A percentile compares a stretch with the other conserved stretches of the same genome.
Evolutionary conservation across 2,888 invertebrate species (phyloP).

Genomic region (Octodonta nipae): DNA sequence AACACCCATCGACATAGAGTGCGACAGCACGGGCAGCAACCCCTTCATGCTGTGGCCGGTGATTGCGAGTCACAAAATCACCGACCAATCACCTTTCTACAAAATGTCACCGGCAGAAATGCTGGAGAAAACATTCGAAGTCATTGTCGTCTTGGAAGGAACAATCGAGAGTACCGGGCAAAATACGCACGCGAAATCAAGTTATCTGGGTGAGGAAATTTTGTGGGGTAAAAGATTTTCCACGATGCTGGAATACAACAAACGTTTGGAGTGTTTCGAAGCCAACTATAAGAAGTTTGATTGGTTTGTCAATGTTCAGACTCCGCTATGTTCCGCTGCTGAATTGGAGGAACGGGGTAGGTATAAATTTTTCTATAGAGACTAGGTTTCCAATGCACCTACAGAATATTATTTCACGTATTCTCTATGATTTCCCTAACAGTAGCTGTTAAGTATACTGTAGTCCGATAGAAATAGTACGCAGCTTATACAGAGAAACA

Average conservation of each 20-base stretch:
- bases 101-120: constrained; percentile 78
- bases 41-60: constrained; percentile 94
- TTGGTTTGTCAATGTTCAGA: constrained; percentile 69
- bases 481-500: no score
- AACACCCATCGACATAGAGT: constrained; percentile 49
- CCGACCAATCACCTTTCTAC: constrained; percentile 74
- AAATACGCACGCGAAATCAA: constrained; percentile 62
- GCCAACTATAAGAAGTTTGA: constrained; percentile 85
- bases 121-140: constrained; percentile 60
- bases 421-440: no score
- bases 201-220: constrained; percentile 67
- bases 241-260: constrained; percentile 61
- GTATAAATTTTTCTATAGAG: no score
- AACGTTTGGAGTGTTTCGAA: constrained; percentile 55
- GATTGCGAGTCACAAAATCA: constrained; percentile 80
- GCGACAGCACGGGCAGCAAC: constrained; percentile 70
- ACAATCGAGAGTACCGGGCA: constrained; percentile 70
- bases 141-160: constrained; percentile 80
- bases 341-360: no score
- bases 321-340: constrained; percentile 69
- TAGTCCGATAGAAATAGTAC: no score
- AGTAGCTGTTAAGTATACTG: no score
- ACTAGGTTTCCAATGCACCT: no score
- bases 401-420: no score
- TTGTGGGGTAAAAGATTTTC: constrained; percentile 80